Evolutionary conservation across 1,140 invertebrate species (phyloP), one percentile per base, ranked within the genome.

Genomic region (Trissolcus basalis): DNA sequence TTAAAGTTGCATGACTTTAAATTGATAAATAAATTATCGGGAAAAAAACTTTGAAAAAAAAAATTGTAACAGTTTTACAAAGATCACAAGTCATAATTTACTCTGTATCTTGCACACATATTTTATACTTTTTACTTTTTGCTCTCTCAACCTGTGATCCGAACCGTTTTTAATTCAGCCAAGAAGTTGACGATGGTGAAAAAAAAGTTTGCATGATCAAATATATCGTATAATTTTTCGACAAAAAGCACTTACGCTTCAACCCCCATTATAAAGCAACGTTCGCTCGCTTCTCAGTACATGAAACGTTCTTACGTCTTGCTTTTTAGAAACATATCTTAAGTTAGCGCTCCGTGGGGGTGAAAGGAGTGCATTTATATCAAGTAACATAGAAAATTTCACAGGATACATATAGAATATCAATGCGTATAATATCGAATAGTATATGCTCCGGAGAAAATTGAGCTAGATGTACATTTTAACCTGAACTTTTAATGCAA

Each of bases 211-310:
- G 81, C 76, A 76, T 85, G 82, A 70, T 78, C 78, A 48, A 80
- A 82, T 86, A 86, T 81, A 81, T 86, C 84, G 85, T 85, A 87
- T 87, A 86, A 87, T 86, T 87, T 86, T 84, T 81, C 83, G 82
- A 85, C 85, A 85, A 87, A 85, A 87, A 87, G 86, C 86, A 87
- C 86, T 87, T 87, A 87, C 81, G 82, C 82, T 82, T 81, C 82
- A 80, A 79, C 78, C 75, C n/a, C 80, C 82, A 77, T 82, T 81
- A 80, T 80, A 81, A 80, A 80, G 75, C 79, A 78, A 60, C 70
- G 77, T 58, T 76, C 67, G 51, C 72, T 73, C 73, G 70, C 74
- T 64, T 75, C 76, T 67, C 60, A 78, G 49, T 69, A 61, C 71
- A 68, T 67, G 59, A 76, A 71, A 73, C 65, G 65, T 75, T 80